Conservation (phyloP, 2,113 vertebrate genomes). For the Oryzias celebensis region DNA sequence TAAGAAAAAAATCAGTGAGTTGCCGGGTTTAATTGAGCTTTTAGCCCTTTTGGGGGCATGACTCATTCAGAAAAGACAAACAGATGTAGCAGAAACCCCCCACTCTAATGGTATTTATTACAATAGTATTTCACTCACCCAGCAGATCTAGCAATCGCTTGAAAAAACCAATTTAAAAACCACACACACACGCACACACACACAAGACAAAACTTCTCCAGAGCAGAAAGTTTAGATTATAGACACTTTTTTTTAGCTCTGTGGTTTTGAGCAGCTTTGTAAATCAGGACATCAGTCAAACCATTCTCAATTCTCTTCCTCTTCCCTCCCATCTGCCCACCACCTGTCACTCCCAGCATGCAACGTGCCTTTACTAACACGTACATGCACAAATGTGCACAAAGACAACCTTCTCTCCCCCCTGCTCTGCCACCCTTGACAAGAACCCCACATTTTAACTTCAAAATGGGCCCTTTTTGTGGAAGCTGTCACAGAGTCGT, state of each 20-base stretch:
- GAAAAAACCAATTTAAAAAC: neutral
- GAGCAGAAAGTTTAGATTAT: constrained; percentile 27
- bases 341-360: constrained; percentile 53
- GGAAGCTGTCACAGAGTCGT: constrained; percentile 62
- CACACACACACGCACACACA: neutral
- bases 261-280: constrained; percentile 23
- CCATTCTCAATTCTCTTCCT: constrained; percentile 34
- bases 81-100: no score
- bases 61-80: no score
- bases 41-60: no score
- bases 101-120: no score
- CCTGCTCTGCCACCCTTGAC: constrained; percentile 39
- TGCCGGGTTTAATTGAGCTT: no score
- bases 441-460: constrained; percentile 61
- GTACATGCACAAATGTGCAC: constrained; percentile 15
- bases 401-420: constrained; percentile 40
- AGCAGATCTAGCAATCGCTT: neutral
- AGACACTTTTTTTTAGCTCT: constrained; percentile 20
- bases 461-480: constrained; percentile 53
- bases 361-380: constrained; percentile 27
- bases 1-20: no score
- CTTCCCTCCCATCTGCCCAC: constrained; percentile 51
- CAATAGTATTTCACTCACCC: no score
- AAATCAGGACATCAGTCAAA: constrained; percentile 58
- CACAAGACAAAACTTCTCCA: constrained; percentile 16